Conservation (phyloP, 2,888 invertebrate genomes). For the Scrobipalpa atriplicella region DNA sequence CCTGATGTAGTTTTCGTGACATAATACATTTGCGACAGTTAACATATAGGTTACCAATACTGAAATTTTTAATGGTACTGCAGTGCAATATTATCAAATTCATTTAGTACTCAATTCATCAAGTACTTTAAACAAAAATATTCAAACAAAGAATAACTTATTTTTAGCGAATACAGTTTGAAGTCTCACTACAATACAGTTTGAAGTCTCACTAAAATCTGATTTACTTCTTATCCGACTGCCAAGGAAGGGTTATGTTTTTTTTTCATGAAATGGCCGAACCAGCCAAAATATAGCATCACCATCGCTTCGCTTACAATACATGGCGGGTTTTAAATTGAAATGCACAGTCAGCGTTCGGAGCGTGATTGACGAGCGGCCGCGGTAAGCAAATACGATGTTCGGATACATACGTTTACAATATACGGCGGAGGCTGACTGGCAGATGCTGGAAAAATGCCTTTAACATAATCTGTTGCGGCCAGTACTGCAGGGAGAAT, state of each 20-base stretch:
- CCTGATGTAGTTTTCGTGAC: too few relatives aligned
- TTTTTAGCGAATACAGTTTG: too few relatives aligned
- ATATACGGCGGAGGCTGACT: slow-evolving; percentile 39
- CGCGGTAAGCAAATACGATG: slow-evolving; percentile 75
- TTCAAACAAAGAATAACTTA: too few relatives aligned
- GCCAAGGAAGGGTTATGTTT: too few relatives aligned
- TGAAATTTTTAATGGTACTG: too few relatives aligned
- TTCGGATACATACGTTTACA: slow-evolving; percentile 53
- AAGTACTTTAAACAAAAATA: too few relatives aligned
- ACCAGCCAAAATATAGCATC: neutral
- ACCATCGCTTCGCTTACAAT: slow-evolving; percentile 11
- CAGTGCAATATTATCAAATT: too few relatives aligned
- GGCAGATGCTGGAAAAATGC: slow-evolving; percentile 6
- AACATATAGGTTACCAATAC: too few relatives aligned
- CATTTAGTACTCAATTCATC: too few relatives aligned
- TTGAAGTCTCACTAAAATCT: too few relatives aligned
- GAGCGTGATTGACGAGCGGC: slow-evolving; percentile 78
- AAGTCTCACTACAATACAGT: too few relatives aligned
- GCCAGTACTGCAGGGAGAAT: slow-evolving; percentile 49
- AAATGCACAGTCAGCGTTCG: slow-evolving; percentile 77
- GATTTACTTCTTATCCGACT: neutral
- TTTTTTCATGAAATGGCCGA: neutral
- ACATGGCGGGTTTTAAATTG: slow-evolving; percentile 58
- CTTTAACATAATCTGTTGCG: neutral
- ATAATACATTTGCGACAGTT: too few relatives aligned